Evolutionary conservation across 2,888 invertebrate genomes (phyloP).

Genomic region (Leptinotarsa haldemani): DNA sequence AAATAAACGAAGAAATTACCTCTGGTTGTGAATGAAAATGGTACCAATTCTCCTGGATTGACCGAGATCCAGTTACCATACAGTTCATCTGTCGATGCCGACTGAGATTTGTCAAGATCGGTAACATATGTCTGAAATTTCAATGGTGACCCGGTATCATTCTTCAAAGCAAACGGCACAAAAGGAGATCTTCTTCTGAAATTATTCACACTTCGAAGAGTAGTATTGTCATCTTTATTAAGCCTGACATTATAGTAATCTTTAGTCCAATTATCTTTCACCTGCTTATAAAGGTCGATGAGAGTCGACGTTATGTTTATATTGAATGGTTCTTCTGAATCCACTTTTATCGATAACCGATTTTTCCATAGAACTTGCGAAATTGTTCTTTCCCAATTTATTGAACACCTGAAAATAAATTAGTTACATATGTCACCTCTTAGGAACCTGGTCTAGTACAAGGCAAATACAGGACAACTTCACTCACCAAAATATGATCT

Average conservation of each 20-base stretch:
- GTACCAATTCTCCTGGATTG: constrained; percentile 79
- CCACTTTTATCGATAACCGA: constrained; percentile 73
- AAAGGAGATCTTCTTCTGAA: constrained; percentile 88
- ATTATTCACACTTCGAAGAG: constrained; percentile 62
- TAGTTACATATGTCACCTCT: no score
- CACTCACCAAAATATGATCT: no score
- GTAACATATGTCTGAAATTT: constrained; percentile 88
- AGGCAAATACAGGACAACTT: no score
- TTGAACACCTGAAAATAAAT: constrained; percentile 67
- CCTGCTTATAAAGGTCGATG: constrained; percentile 83
- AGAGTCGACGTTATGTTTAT: constrained; percentile 91
- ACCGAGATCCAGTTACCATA: constrained; percentile 78
- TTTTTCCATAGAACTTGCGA: constrained; percentile 71
- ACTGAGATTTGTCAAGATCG: constrained; percentile 68
- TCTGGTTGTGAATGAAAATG: constrained; percentile 87
- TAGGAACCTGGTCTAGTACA: no score
- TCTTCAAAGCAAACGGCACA: constrained; percentile 92
- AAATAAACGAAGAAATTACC: constrained; percentile 62
- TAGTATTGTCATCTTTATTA: constrained; percentile 16
- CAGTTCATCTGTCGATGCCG: constrained; percentile 61
- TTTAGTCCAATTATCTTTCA: constrained; percentile 87
- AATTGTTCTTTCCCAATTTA: constrained; percentile 77
- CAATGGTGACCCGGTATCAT: constrained; percentile 88
- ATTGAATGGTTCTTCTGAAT: constrained; percentile 81
- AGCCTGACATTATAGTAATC: constrained; percentile 73